These are phyloP conservation scores for Bombus vancouverensis DNA, from an alignment of 1,140 invertebrate genomes.

Conservation along the genomic window DNA sequence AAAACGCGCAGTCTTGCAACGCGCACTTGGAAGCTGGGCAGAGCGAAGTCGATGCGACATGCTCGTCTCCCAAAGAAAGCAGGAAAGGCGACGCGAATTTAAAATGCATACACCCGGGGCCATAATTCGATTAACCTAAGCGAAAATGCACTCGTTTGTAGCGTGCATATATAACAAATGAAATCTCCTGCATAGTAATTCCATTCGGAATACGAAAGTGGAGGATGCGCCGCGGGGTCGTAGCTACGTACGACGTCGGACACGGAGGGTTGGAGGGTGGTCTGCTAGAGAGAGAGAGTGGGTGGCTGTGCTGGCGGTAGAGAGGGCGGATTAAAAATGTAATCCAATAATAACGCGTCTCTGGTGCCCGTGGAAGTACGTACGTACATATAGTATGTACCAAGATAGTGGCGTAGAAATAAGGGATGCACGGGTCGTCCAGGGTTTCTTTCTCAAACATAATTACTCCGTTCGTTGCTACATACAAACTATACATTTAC, in stretches of 20 bases:
- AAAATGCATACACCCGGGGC: constrained; percentile 78
- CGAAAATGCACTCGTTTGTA: constrained; percentile 82
- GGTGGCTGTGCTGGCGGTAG: constrained; percentile 61
- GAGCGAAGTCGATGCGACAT: not conserved
- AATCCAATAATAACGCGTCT: constrained; percentile 83
- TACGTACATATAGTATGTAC: constrained; percentile 67
- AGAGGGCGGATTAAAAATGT: constrained; percentile 83
- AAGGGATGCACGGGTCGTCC: constrained; percentile 57
- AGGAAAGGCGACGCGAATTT: constrained; percentile 69
- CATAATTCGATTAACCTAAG: constrained; percentile 81
- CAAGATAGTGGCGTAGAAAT: constrained; percentile 66
- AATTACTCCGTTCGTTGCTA: constrained; percentile 40
- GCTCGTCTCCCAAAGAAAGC: constrained; percentile 29
- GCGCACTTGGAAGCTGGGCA: not conserved
- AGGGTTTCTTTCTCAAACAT: constrained; percentile 50
- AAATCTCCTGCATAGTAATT: constrained; percentile 83
- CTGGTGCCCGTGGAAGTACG: constrained; percentile 79
- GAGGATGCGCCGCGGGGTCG: constrained; percentile 71
- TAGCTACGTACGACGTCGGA: constrained; percentile 70
- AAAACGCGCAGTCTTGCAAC: not conserved
- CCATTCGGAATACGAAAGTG: constrained; percentile 82
- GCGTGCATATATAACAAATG: constrained; percentile 82
- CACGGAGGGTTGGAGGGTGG: constrained; percentile 45
- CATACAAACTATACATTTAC: not conserved
- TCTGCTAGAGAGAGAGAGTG: constrained; percentile 33